phyloP scores from a whole-genome alignment of 1,140 invertebrate genomes.

The Scaptomyza pallida region DNA sequence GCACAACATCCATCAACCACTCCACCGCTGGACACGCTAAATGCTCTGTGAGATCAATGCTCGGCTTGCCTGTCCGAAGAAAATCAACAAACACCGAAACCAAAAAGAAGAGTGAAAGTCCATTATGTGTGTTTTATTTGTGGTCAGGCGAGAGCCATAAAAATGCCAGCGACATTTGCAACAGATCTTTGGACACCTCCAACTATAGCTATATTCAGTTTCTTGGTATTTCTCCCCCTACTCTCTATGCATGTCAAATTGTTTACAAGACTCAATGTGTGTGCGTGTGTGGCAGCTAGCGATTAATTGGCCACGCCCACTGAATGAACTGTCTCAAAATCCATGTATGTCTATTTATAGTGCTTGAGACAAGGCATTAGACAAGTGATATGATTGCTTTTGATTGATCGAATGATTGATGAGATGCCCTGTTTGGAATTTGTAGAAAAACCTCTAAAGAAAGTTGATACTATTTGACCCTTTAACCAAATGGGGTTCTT shows the following conservation, averaged over 20 bases:
- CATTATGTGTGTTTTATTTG: constrained; percentile 62
- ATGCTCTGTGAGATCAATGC: constrained; percentile 66
- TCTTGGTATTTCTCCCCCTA: neutral
- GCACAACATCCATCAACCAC: constrained; percentile 40
- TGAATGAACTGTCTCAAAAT: neutral
- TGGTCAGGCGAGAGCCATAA: constrained; percentile 53
- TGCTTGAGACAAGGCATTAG: neutral
- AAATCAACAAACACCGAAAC: constrained; percentile 31
- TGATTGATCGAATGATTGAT: constrained; percentile 7
- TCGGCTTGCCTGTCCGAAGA: constrained; percentile 25
- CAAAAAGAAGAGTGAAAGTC: constrained; percentile 71
- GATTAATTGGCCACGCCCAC: constrained; percentile 49
- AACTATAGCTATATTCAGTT: neutral
- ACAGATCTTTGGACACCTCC: constrained; percentile 32
- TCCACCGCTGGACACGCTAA: constrained; percentile 47
- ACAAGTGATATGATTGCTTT: neutral
- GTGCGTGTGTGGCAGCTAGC: constrained; percentile 27
- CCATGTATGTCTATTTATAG: constrained; percentile 31
- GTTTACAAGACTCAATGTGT: constrained; percentile 27
- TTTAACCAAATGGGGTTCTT: neutral
- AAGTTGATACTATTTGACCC: neutral
- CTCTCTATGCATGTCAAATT: constrained; percentile 51
- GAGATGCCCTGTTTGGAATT: neutral
- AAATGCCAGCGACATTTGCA: constrained; percentile 47
- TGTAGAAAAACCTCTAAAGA: neutral